Evolutionary conservation across 1,140 invertebrate species (phyloP).

Genomic region (Nasonia longicornis): DNA sequence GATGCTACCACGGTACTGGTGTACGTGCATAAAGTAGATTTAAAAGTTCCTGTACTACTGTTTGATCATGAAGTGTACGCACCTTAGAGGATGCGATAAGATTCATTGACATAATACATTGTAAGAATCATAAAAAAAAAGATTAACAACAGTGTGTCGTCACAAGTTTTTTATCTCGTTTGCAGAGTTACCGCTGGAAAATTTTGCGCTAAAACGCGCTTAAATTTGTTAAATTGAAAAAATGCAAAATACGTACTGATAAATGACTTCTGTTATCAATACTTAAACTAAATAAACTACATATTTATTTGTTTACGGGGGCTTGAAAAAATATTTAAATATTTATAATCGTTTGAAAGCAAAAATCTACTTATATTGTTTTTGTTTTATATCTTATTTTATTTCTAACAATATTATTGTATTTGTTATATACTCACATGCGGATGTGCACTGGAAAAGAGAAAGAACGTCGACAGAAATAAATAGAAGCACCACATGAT

Average conservation of each 20-base stretch:
- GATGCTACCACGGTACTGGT: neutral
- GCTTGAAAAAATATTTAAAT: too few species aligned
- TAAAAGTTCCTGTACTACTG: neutral
- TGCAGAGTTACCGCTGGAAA: neutral
- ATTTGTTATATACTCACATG: neutral
- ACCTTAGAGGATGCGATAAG: conserved; percentile 26
- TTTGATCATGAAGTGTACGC: conserved; percentile 5
- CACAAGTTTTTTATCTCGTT: conserved; percentile 24
- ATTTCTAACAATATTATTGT: neutral
- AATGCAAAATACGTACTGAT: too few species aligned
- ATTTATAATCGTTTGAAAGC: too few species aligned
- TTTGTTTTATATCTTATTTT: neutral
- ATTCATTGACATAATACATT: conserved; percentile 26
- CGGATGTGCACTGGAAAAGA: neutral
- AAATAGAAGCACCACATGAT: neutral
- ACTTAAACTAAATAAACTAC: too few species aligned
- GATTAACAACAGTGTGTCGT: conserved; percentile 23
- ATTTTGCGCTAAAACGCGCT: neutral
- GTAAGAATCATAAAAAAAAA: conserved; percentile 29
- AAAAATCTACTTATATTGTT: too few species aligned
- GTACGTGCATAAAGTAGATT: neutral
- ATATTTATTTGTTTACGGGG: too few species aligned
- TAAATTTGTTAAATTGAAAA: neutral
- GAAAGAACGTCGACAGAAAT: neutral
- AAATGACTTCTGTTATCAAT: too few species aligned